Evolutionary conservation across 2,797 vertebrate species (phyloP), one percentile per base, ranked within the genome.

Genomic region (Babyrousa celebensis): DNA sequence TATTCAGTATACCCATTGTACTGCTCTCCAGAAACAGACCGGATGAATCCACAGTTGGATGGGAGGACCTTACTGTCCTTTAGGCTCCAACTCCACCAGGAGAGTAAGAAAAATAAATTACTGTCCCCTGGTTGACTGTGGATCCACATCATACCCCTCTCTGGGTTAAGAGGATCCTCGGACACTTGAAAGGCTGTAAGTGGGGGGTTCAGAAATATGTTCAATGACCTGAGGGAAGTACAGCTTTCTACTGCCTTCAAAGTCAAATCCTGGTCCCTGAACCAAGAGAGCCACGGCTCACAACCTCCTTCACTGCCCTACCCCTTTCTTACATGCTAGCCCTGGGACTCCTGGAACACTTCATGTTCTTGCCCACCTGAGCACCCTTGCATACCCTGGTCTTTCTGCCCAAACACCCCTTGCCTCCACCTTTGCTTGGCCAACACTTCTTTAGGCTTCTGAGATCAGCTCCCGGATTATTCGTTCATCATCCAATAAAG

Each of bases 91-190:
- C 18, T 79, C 27, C 23, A 68, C 27, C 12, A 3, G 3, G 79
- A 89, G 40, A 72, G 21, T 23, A 89, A 77, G 56, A 80, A 68
- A 63, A 74, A 25, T 43, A 68, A 52, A 77, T 83, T 36, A 56
- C 29, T 65, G 68, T 71, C 32, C 17, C 88, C 40, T 10, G 18
- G n/a, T 21, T 8, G 56, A 93, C 54, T 74, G 77, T 75, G 54
- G 16, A 68, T 75, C 65, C 79, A 94, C 1, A 9, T 36, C 74
- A 29, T 3, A 60, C 17, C 12, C 23, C 27, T 94, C 63, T 90
- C 62, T 85, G 71, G 32, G 54, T 56, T 80, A 86, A 83, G 60
- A 95, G 79, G 63, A 58, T 86, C 82, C 56, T 70, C 15, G 9
- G 71, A 79, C 18, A 27, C 25, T 78, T 18, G 71, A 62, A 96